These are phyloP conservation scores for Sminthurinus signatus DNA, from an alignment of 1,140 invertebrate species.

Conservation along the genomic window DNA sequence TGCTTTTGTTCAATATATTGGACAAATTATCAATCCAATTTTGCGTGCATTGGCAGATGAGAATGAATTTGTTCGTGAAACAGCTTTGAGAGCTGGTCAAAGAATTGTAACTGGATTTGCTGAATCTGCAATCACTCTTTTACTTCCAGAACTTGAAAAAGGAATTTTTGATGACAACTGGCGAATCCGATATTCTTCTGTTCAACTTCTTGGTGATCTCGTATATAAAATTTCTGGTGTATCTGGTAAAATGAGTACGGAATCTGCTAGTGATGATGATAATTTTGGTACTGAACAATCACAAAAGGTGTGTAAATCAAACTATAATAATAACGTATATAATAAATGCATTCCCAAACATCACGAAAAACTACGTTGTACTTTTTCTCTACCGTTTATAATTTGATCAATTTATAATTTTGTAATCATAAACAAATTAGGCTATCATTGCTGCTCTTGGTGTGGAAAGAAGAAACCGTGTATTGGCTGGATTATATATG, in stretches of 20 bases:
- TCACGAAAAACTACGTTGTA: not conserved
- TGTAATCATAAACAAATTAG: no score
- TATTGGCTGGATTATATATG: conserved; percentile 95
- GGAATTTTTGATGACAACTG: conserved; percentile 96
- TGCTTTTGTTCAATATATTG: conserved; percentile 87
- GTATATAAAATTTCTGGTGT: conserved; percentile 95
- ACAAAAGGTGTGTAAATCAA: conserved; percentile 52
- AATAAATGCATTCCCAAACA: no score
- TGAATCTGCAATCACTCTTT: conserved; percentile 85
- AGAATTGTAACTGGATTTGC: conserved; percentile 94
- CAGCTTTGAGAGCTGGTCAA: conserved; percentile 92
- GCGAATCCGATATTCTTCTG: conserved; percentile 93
- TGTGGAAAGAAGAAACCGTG: conserved; percentile 79
- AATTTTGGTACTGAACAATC: conserved; percentile 98
- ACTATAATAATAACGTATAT: not conserved
- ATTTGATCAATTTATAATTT: no score
- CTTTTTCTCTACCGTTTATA: not conserved
- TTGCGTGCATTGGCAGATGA: conserved; percentile 88
- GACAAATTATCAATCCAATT: conserved; percentile 95
- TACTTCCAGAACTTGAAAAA: conserved; percentile 89
- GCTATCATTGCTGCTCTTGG: conserved; percentile 85
- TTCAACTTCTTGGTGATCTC: conserved; percentile 92
- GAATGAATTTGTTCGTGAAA: conserved; percentile 97
- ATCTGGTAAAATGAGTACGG: conserved; percentile 97
- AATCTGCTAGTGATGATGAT: conserved; percentile 95